A percentile compares a stretch with the other conserved stretches of the same genome.
phyloP scores from a whole-genome alignment of 1,140 invertebrate species.

The Apis florea region DNA sequence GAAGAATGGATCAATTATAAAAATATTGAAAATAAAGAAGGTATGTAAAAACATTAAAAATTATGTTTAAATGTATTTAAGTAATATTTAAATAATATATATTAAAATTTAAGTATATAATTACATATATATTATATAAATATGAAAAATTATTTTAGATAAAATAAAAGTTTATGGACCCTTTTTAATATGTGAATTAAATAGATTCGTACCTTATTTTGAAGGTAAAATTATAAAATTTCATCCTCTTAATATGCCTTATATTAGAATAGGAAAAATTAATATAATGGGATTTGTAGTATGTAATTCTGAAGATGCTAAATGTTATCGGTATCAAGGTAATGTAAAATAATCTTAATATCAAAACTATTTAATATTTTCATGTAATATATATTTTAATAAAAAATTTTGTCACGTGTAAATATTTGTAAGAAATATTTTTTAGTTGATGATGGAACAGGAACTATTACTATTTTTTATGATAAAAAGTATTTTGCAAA shows the following conservation, averaged over 20 bases:
- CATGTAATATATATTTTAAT: background rate
- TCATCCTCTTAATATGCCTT: conserved; percentile 38
- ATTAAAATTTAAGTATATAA: background rate
- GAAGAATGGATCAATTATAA: conserved; percentile 11
- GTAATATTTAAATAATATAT: background rate
- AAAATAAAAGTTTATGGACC: background rate
- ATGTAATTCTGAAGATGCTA: background rate
- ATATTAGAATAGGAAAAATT: conserved; percentile 13
- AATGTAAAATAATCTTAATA: background rate
- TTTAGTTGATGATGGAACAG: conserved; percentile 43
- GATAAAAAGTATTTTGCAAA: background rate
- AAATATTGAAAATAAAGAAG: background rate
- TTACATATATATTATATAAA: background rate
- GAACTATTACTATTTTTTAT: conserved; percentile 3
- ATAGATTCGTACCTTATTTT: conserved; percentile 29
- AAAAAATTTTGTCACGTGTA: background rate
- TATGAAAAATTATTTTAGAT: background rate
- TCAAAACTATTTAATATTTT: background rate
- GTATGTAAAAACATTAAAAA: background rate
- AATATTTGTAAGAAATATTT: background rate
- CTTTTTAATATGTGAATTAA: conserved; percentile 28
- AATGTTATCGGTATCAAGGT: background rate
- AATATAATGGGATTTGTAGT: conserved; percentile 26
- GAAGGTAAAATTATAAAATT: conserved; percentile 3
- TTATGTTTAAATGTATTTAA: background rate